phyloP scores from a whole-genome alignment of 2,113 vertebrate species.

The Hassar affinis region DNA sequence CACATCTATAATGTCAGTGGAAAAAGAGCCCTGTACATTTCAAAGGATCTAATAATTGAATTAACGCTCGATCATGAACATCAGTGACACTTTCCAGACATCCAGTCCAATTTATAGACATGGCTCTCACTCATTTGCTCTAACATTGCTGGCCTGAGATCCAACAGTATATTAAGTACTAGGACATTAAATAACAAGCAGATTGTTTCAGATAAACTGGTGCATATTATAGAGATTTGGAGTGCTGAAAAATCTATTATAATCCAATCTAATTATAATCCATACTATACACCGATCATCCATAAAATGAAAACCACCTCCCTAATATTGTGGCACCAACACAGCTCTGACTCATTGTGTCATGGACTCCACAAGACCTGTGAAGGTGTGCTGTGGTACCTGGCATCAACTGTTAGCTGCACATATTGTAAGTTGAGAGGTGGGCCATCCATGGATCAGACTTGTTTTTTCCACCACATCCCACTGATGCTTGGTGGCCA shows the following conservation, averaged over 20 bases:
- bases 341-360: too few relatives aligned
- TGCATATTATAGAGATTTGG: neutral
- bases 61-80: conserved; percentile 5
- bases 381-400: too few relatives aligned
- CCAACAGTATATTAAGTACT: neutral
- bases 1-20: neutral
- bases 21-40: neutral
- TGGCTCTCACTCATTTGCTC: neutral
- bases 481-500: too few relatives aligned
- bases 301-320: too few relatives aligned
- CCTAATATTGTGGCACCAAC: too few relatives aligned
- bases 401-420: too few relatives aligned
- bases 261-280: neutral
- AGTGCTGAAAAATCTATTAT: neutral
- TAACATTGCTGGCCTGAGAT: neutral
- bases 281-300: neutral
- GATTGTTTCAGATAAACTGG: neutral
- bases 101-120: conserved; percentile 8
- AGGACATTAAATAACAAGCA: neutral
- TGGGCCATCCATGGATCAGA: too few relatives aligned
- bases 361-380: too few relatives aligned
- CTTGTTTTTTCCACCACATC: too few relatives aligned
- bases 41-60: conserved; percentile 16
- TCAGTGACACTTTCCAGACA: conserved; percentile 18
- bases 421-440: too few relatives aligned